A percentile compares a stretch with the other conserved stretches of the same genome.
These are phyloP conservation scores for Lampris megalopsis DNA, from an alignment of 2,113 vertebrate species.

Conservation along the genomic window DNA sequence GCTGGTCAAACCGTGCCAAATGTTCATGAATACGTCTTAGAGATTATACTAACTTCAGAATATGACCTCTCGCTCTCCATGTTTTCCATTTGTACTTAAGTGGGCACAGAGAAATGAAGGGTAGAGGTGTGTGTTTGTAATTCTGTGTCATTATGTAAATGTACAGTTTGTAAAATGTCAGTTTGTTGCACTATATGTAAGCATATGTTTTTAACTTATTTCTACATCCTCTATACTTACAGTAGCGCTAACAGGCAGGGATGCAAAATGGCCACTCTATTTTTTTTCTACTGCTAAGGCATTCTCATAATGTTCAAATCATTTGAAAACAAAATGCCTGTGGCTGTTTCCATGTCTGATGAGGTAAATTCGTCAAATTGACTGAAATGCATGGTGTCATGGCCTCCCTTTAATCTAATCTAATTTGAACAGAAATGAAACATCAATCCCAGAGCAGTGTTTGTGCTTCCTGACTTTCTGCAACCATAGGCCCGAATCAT, in stretches of 20 bases:
- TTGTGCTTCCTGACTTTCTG: conserved; percentile 9
- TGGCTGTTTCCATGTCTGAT: too few relatives aligned
- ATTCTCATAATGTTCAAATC: too few relatives aligned
- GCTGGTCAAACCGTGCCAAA: conserved; percentile 58
- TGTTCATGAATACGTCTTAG: neutral
- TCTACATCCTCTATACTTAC: conserved; percentile 10
- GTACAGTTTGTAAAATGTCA: neutral
- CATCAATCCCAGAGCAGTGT: neutral
- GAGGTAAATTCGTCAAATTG: neutral
- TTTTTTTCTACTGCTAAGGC: too few relatives aligned
- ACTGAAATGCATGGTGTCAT: neutral
- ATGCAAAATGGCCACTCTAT: neutral
- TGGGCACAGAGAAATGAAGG: conserved; percentile 19
- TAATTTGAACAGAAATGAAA: too few relatives aligned
- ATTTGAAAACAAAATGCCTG: too few relatives aligned
- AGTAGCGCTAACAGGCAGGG: neutral
- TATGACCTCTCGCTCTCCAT: conserved; percentile 11
- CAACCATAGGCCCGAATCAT: conserved; percentile 14
- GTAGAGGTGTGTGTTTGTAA: conserved; percentile 12
- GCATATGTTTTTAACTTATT: neutral
- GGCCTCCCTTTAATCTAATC: neutral
- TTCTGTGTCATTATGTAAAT: conserved; percentile 25
- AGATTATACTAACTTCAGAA: neutral
- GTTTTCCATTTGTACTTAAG: neutral
- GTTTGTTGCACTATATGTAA: neutral